A percentile compares a stretch with the other conserved stretches of the same genome.
Conservation (phyloP, 2,113 vertebrate species). For the Piprites chloris region DNA sequence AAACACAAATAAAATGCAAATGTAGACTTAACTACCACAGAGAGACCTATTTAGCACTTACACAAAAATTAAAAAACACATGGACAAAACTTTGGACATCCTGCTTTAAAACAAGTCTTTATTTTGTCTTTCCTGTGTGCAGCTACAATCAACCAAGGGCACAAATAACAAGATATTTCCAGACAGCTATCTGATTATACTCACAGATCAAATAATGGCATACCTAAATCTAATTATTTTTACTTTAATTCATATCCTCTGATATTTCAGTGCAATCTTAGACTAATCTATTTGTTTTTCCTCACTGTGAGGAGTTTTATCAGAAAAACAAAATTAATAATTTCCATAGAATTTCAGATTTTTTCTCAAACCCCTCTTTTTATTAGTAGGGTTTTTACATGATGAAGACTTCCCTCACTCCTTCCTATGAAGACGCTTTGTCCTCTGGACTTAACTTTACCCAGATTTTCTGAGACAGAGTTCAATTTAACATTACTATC, state of each 20-base stretch:
- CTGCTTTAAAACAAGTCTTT: not conserved
- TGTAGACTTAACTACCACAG: not conserved
- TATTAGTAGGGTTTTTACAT: not conserved
- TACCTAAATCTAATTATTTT: constrained; percentile 15
- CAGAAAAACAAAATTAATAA: not conserved
- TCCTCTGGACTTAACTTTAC: not conserved
- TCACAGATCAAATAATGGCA: constrained; percentile 4
- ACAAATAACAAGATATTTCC: not conserved
- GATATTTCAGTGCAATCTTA: not conserved
- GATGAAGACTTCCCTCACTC: not conserved
- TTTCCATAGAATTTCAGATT: not conserved
- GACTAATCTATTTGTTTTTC: not conserved
- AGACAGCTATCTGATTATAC: not conserved
- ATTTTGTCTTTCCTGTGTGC: not conserved
- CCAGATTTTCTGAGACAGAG: not conserved
- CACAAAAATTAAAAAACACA: not conserved
- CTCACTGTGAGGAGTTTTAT: not conserved
- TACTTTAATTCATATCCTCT: not conserved
- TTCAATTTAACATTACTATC: not conserved
- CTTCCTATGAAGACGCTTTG: not conserved
- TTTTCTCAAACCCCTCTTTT: not conserved
- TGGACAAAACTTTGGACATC: not conserved
- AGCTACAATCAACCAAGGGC: not conserved
- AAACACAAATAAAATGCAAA: not conserved
- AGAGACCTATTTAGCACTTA: not conserved